Base-by-base conservation (phyloP, 2,888 invertebrate species). In the Matsumyia berberina region DNA sequence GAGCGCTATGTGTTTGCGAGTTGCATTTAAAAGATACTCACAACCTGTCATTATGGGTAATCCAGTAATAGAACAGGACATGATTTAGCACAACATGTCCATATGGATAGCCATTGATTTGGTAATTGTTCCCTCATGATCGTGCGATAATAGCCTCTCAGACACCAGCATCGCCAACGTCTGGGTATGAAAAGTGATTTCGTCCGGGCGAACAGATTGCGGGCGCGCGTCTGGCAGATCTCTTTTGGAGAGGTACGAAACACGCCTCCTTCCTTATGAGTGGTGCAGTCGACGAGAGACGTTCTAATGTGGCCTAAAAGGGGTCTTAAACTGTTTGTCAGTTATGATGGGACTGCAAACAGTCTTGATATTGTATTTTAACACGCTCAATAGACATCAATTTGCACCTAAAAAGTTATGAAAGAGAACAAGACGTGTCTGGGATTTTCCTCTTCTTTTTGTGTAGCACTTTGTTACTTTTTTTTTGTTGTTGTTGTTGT, bases 21-120 rank as follows among this genome's bases (percentile, higher is more conserved):
- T 74, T 80, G 80, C 66, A 80, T 85, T 60, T 76, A 74, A 70
- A 70, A 80, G 85, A 85, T 58, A 86, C 80, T 73, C 53, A 58
- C 77, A 87, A 87, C 87, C 86, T 80, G 87, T 87, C 86, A 87
- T 87, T 87, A 87, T 77, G 86, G 87, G 81, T 80, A 83, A 80
- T 86, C 86, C 87, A 80, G 82, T 87, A 85, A 81, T 78, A 85
- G 78, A 86, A 77, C 86, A 80, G 80, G 72, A 74, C 69, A 76
- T 77, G 79, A 80, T 78, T 77, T 77, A 85, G 86, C 80, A 76
- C 80, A 76, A 79, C 77, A 79, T 74, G 74, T 78, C 73, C 74
- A 78, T 70, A 53, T 72, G 76, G 72, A 76, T 80, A 67, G 80
- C 64, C 80, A 86, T 81, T 86, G 86, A 86, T 86, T 85, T 85